A percentile compares a stretch with the other conserved stretches of the same genome.
Evolutionary conservation across 2,888 invertebrate species (phyloP).

Genomic region (Agrotis ipsilon): DNA sequence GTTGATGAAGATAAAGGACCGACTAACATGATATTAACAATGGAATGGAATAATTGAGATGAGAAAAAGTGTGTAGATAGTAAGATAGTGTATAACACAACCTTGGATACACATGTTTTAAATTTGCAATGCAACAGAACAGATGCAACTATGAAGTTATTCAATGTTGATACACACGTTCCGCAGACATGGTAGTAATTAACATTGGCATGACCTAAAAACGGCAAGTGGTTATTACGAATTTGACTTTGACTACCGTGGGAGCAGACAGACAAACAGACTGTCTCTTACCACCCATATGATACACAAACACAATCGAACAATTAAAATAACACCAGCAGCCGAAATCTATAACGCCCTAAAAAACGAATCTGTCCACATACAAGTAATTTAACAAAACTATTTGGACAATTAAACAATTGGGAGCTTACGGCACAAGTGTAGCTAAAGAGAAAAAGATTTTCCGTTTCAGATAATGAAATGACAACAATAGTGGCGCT

Average conservation of each 20-base stretch:
- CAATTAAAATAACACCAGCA: conserved; percentile 78
- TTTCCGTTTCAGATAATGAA: conserved; percentile 91
- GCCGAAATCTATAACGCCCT: conserved; percentile 68
- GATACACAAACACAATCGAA: conserved; percentile 78
- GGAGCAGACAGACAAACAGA: conserved; percentile 69
- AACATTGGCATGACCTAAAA: conserved; percentile 74
- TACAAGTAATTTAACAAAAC: conserved; percentile 78
- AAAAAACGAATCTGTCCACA: conserved; percentile 77
- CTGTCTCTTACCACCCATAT: conserved; percentile 69
- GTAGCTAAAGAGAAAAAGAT: conserved; percentile 88
- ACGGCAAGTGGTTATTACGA: conserved; percentile 72
- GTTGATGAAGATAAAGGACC: background rate
- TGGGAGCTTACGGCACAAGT: conserved; percentile 85
- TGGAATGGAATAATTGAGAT: conserved; percentile 1
- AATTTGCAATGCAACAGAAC: conserved; percentile 12
- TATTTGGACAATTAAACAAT: conserved; percentile 89
- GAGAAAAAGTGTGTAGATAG: background rate
- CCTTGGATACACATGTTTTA: conserved; percentile 16
- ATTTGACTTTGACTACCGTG: conserved; percentile 84
- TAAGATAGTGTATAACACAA: background rate
- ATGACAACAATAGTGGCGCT: conserved; percentile 89
- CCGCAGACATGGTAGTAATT: conserved; percentile 61
- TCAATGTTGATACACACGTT: conserved; percentile 34
- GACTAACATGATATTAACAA: background rate
- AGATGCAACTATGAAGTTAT: conserved; percentile 13